Evolutionary conservation across 2,113 vertebrate species (phyloP).

Genomic region (Lates calcarifer): DNA sequence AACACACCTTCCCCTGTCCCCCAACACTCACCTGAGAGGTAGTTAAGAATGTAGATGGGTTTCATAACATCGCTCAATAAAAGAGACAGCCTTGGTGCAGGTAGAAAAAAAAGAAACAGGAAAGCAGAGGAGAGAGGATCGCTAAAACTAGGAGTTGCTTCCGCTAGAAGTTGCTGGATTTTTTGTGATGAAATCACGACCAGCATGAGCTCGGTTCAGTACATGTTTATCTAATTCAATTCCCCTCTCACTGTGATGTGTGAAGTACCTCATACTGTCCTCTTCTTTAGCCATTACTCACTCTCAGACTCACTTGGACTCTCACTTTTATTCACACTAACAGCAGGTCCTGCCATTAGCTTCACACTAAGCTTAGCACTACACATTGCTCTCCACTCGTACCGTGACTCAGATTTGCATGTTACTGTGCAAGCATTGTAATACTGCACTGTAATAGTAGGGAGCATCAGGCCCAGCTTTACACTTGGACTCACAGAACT

Average conservation of each 20-base stretch:
- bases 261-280: slow-evolving; percentile 1
- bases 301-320: slow-evolving; percentile 15
- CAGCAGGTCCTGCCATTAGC: slow-evolving; percentile 39
- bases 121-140: slow-evolving; percentile 18
- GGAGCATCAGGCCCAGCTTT: slow-evolving; percentile 3
- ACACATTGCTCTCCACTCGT: background rate
- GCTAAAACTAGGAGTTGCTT: background rate
- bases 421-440: background rate
- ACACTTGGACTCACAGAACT: slow-evolving; percentile 20
- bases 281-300: background rate
- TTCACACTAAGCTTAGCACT: slow-evolving; percentile 16
- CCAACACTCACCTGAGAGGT: slow-evolving; percentile 64
- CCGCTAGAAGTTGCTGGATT: background rate
- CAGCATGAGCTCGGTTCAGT: background rate
- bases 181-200: background rate
- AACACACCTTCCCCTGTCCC: slow-evolving; percentile 63
- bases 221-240: background rate
- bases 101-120: slow-evolving; percentile 12
- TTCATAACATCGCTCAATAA: slow-evolving; percentile 68
- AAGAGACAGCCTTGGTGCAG: slow-evolving; percentile 64
- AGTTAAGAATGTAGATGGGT: slow-evolving; percentile 72
- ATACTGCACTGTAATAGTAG: background rate
- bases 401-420: slow-evolving; percentile 27
- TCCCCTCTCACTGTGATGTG: background rate
- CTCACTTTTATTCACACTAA: slow-evolving; percentile 33